Percentiles rank a stretch among this genome's conserved stretches.
Evolutionary conservation across 2,113 vertebrate species (phyloP).

Genomic region (Silurus asotus): DNA sequence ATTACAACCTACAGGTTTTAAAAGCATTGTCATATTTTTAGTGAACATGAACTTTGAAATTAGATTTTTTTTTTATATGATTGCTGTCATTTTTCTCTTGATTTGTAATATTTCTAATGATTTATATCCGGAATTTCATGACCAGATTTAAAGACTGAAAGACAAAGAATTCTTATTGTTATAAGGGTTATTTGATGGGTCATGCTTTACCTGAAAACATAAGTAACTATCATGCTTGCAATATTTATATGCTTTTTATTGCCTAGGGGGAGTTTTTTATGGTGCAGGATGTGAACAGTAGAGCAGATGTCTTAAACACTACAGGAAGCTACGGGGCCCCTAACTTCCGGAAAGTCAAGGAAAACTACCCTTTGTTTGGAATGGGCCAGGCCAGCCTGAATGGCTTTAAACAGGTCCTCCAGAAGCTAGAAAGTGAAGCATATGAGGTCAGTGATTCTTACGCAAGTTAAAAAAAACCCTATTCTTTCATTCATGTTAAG

Average conservation of each 20-base stretch:
- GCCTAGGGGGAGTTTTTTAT: constrained; percentile 84
- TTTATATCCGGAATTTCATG: not conserved
- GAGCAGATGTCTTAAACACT: constrained; percentile 81
- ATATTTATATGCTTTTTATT: constrained; percentile 34
- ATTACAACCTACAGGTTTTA: too few relatives aligned
- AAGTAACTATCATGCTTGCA: not conserved
- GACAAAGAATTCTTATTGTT: not conserved
- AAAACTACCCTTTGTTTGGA: constrained; percentile 75
- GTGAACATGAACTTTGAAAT: not conserved
- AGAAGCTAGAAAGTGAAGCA: constrained; percentile 78
- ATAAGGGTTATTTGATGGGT: not conserved
- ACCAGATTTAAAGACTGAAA: not conserved
- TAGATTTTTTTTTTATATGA: not conserved
- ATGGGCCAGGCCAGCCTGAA: constrained; percentile 84
- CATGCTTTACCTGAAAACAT: not conserved
- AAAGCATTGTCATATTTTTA: not conserved
- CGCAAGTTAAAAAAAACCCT: not conserved
- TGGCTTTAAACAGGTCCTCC: constrained; percentile 78
- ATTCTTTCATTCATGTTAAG: not conserved
- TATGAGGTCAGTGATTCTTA: constrained; percentile 70
- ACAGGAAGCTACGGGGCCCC: constrained; percentile 74
- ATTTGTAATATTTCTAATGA: not conserved
- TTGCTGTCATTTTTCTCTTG: not conserved
- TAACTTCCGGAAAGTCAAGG: constrained; percentile 81
- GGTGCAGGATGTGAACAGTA: constrained; percentile 79